Evolutionary conservation across 2,113 vertebrate genomes (phyloP), one percentile per base, ranked within the genome.

Genomic region (Eupsittula cactorum): DNA sequence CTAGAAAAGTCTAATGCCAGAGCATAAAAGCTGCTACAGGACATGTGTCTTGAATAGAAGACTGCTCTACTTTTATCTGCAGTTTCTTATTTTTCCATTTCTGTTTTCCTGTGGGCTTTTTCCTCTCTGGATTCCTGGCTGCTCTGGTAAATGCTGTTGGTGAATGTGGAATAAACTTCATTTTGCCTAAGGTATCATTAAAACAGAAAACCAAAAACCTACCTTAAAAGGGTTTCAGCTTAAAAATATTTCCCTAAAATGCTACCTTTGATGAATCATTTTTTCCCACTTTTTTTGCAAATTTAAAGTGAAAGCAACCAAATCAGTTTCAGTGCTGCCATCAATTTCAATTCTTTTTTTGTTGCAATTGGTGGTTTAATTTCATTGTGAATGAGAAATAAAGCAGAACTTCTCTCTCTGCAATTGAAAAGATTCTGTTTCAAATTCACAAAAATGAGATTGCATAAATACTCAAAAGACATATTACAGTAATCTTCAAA

Each of bases 191-290:
- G 76, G 68, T 86, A 86, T 52, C 12, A 77, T 86, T 82, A 63
- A 81, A 83, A 91, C 41, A 74, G 70, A 21, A 31, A 5, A 7
- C 13, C 3, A 6, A 86, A 80, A 41, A 37, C 42, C 55, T 78
- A 59, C 42, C 19, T 85, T 59, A 52, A 13, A 9, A 79, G 47
- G 14, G 41, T 70, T 94, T 88, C 52, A 74, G n/a, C 65, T 82
- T 91, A 57, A 69, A 93, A 91, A 50, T 59, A 75, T 68, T 79
- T 92, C 60, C 80, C 52, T 79, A 83, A 64, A 90, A 95, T 95
- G 62, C 63, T 62, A 57, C 52, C 31, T 93, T 87, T 75, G 50
- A 86, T 55, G 10, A 80, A 68, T 68, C 3, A 16, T 35, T 74
- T 65, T 65, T 55, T 86, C 29, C 14, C 29, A 9, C 16, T 42